Percentiles rank a stretch among this genome's conserved stretches.
Evolutionary conservation across 2,797 vertebrate genomes (phyloP).

Genomic region (Discoglossus pictus): DNA sequence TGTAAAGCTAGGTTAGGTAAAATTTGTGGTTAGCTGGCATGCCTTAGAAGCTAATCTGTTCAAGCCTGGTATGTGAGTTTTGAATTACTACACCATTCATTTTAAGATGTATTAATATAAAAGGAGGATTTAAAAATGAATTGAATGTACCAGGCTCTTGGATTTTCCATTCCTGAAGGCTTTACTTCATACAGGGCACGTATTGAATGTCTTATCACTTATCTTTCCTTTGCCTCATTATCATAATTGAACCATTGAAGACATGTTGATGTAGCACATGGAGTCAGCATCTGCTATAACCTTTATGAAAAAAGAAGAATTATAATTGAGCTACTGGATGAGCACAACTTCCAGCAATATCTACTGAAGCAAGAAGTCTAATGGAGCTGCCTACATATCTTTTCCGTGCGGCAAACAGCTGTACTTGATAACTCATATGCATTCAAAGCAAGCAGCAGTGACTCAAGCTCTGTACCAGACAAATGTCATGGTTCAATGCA

Average conservation of each 20-base stretch:
- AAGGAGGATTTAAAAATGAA: too few relatives aligned
- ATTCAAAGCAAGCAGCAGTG: constrained; percentile 40
- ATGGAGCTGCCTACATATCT: constrained; percentile 51
- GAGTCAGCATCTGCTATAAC: constrained; percentile 34
- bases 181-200: constrained; percentile 19
- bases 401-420: constrained; percentile 31
- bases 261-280: constrained; percentile 35
- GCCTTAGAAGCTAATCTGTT: too few relatives aligned
- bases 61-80: too few relatives aligned
- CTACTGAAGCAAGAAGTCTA: constrained; percentile 56
- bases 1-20: too few relatives aligned
- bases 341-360: constrained; percentile 53
- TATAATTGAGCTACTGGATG: constrained; percentile 38
- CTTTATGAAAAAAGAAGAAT: constrained; percentile 36
- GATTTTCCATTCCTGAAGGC: too few relatives aligned
- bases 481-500: constrained; percentile 46
- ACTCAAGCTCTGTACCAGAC: constrained; percentile 33
- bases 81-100: too few relatives aligned
- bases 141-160: too few relatives aligned
- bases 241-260: constrained; percentile 37
- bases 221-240: constrained; percentile 29
- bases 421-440: constrained; percentile 43
- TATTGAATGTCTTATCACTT: constrained; percentile 35
- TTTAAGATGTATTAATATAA: too few relatives aligned
- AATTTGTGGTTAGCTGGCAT: too few relatives aligned